Evolutionary conservation across 2,113 vertebrate genomes (phyloP).

Genomic region (Takifugu bimaculatus): DNA sequence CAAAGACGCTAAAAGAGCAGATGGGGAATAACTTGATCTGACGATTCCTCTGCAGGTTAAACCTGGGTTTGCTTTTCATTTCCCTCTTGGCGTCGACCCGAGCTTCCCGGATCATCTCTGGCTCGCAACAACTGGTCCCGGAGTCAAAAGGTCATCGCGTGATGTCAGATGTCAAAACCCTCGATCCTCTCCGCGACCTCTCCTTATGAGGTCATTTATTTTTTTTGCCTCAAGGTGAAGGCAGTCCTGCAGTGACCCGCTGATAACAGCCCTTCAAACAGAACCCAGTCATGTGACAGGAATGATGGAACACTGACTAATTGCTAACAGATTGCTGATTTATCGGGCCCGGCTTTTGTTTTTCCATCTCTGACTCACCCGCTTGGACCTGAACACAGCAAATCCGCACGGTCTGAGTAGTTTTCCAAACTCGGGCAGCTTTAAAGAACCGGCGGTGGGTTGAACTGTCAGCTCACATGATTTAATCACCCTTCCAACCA

Average conservation of each 20-base stretch:
- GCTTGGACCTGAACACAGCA: constrained; percentile 6
- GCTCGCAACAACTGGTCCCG: not conserved
- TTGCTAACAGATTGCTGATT: constrained; percentile 43
- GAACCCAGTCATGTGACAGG: constrained; percentile 22
- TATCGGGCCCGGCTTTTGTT: constrained; percentile 4
- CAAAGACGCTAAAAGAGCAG: too few relatives aligned
- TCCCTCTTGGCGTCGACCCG: not conserved
- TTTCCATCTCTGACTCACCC: constrained; percentile 40
- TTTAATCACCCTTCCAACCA: not conserved
- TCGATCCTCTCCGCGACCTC: constrained; percentile 21
- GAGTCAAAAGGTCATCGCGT: constrained; percentile 20
- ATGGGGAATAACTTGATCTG: too few relatives aligned
- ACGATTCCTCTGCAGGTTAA: too few relatives aligned
- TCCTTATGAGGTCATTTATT: constrained; percentile 19
- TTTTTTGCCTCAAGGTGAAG: not conserved
- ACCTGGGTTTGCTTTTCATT: not conserved
- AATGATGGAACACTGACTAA: constrained; percentile 45
- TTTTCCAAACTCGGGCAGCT: not conserved
- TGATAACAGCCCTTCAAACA: constrained; percentile 37
- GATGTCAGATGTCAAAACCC: constrained; percentile 30
- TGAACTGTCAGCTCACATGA: too few relatives aligned
- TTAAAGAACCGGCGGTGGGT: too few relatives aligned
- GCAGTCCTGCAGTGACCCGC: constrained; percentile 16
- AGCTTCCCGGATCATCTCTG: not conserved
- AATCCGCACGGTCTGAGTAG: not conserved